Base-by-base conservation (phyloP, 2,113 vertebrate species). In the Oreochromis spilurus region DNA sequence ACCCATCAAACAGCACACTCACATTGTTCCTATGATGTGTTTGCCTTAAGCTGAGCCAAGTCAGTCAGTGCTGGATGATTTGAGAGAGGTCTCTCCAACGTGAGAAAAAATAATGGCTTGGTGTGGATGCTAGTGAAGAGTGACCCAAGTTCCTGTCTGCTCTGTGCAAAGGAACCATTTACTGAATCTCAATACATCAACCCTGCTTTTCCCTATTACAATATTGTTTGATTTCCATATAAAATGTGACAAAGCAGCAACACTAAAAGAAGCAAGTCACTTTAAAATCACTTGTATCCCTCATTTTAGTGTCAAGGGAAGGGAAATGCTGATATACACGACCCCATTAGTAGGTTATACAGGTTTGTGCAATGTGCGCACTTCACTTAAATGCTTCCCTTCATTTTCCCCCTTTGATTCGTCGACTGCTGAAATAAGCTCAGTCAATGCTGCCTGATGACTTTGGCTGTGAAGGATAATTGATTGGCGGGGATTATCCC, bases 401-500 rank as follows among this genome's bases (percentile, higher is more conserved):
- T 87, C 79, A 87, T 83, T 86, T 84, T 62, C 57, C 48, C 9
- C 11, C 72, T 93, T 91, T 87, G 89, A 91, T 85, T 87, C 8
- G 72, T 53, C 77, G 36, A 17, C 88, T 52, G 84, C 82, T 85
- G 86, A 86, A 93, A 92, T 92, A 89, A 92, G 88, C 92, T 77
- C 24, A 17, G 80, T 65, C 54, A 82, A 89, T 52, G 85, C 86
- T 80, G 54, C 79, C 84, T 94, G 91, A 94, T 93, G 93, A 94
- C 95, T 94, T 95, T 94, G 85, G 79, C 92, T 87, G 55, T 94
- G 90, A 93, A 95, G 91, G 92, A 90, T 92, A 96, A 95, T 95
- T 96, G 94, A 96, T 96, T 94, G 93, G 85, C 40, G n/a, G 70
- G 94, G 95, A 96, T 96, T 95, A 95, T 93, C 91, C 92, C 79